Base-by-base conservation (phyloP, 2,113 vertebrate genomes). In the Anser cygnoides region DNA sequence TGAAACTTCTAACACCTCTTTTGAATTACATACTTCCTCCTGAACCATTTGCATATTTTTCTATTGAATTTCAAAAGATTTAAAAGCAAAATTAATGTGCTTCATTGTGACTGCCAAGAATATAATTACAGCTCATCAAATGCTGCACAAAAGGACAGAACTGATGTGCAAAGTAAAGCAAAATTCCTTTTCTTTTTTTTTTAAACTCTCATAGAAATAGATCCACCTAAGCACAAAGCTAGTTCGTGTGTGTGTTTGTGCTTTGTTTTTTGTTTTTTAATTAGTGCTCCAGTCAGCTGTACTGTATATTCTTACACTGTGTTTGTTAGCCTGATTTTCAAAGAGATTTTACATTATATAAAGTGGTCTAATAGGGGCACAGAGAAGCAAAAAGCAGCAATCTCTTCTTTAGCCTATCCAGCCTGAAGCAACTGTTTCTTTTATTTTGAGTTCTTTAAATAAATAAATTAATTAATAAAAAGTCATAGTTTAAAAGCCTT, bases 41-140 rank as follows among this genome's bases (percentile, higher is more conserved):
- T 86, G 49, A 83, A 93, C 13, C 55, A 55, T 96, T 96, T 95
- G 90, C 70, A 83, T 85, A 92, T 93, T 81, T 93, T 84, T 50
- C 92, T 86, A 88, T 71, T 88, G 90, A 77, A 91, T 95, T 95
- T 90, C 80, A 77, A 93, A 95, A 91, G 74, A 35, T 54, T 96
- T 97, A 95, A 87, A 94, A 89, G 92, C 31, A 89, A 93, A 97
- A 96, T 97, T 96, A 97, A 85, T 88, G 94, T 84, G 76, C 78
- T 96, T 97, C 91, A 75, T 54, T 92, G 62, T 58, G 67, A 93
- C 54, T 84, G 84, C 55, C 96, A 92, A 87, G 71, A 97, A 88
- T 37, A 95, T 91, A 95, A 87, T 96, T 96, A 96, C 58, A 93
- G 72, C 83, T 77, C 79, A 93, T 96, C 96, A 97, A 90, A 95